Evolutionary conservation across 2,797 vertebrate species (phyloP), one percentile per base, ranked within the genome.

Genomic region (Alca torda): DNA sequence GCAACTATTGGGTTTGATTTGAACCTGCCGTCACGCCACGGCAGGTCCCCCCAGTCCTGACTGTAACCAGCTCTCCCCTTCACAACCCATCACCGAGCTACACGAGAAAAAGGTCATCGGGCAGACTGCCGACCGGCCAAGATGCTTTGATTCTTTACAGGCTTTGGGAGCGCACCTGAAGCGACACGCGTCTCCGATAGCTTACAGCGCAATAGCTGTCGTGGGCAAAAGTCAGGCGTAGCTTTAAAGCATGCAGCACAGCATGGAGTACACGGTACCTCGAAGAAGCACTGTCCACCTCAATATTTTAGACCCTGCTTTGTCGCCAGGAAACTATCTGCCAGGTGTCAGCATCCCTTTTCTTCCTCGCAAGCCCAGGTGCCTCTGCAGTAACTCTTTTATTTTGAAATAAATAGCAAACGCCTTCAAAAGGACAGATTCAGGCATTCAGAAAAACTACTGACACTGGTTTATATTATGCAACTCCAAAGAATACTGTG

Each of bases 1-100:
- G 98, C 97, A 98, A 98, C 98, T 98, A 98, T 97, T 97, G 98
- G 98, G 98, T 98, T 97, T 97, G 98, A 98, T 98, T 90, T 97
- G 97, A 98, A 98, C 98, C 98, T 98, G 98, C 98, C 98, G 77
- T 97, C 96, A 95, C 92, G 87, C 95, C 93, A 77, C 87, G 85
- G 98, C 97, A 96, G 92, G 96, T 92, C 97, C 96, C 98, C 96
- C 97, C 79, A 98, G 97, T 97, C 96, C 98, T 98, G 98, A 98
- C 98, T 98, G 98, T 97, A 98, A 99, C 98, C 99, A 98, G 98
- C 98, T 98, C 98, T 98, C 97, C 98, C 99, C 98, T 99, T 99
- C 99, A 99, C 97, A 98, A 98, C 97, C 98, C 97, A 99, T 99
- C 98, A 99, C 75, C 95, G 88, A 98, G 98, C 91, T 95, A 90